phyloP scores from a whole-genome alignment of 2,797 vertebrate genomes.

The Cheirogaleus major region DNA sequence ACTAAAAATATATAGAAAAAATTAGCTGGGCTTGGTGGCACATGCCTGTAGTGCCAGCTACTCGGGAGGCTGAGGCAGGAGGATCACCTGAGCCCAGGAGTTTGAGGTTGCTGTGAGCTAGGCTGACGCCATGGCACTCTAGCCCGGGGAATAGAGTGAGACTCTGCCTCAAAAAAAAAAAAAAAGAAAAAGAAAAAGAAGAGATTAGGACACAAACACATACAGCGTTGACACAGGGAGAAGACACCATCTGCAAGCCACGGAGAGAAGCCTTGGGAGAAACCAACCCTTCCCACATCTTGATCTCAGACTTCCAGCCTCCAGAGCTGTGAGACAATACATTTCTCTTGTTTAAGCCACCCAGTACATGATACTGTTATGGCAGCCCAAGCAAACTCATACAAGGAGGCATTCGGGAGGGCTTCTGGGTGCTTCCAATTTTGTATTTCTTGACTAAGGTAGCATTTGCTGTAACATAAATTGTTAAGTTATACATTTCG shows the following conservation, averaged over 20 bases:
- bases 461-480: background rate
- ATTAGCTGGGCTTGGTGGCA: too few relatives aligned
- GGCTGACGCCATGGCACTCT: too few relatives aligned
- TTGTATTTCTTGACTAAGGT: background rate
- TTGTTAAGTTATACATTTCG: slow-evolving; percentile 11
- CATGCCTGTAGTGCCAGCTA: too few relatives aligned
- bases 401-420: background rate
- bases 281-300: background rate
- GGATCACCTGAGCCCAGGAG: too few relatives aligned
- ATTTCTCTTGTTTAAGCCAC: background rate
- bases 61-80: too few relatives aligned
- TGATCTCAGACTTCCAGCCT: background rate
- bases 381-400: background rate
- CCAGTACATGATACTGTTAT: background rate
- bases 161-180: too few relatives aligned
- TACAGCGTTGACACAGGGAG: background rate
- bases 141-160: too few relatives aligned
- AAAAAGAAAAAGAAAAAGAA: too few relatives aligned
- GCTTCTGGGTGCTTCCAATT: background rate
- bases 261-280: background rate
- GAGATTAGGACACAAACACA: background rate
- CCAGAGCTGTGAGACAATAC: background rate
- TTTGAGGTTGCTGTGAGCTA: too few relatives aligned
- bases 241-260: background rate
- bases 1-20: too few relatives aligned